phyloP scores from a whole-genome alignment of 2,113 vertebrate genomes.

The Natator depressus region DNA sequence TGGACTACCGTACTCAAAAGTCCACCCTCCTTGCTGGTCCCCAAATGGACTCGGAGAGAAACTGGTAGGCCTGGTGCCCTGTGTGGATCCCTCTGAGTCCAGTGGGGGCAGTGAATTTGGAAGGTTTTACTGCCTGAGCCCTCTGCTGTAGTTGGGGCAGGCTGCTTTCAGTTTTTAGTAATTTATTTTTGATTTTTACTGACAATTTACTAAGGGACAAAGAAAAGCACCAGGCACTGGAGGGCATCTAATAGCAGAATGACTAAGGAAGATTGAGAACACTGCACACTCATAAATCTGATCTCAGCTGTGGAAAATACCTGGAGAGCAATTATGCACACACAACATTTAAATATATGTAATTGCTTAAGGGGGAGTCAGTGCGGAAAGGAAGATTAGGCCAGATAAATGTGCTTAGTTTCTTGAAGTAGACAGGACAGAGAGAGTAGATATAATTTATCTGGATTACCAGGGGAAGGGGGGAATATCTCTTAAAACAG shows the following conservation, averaged over 20 bases:
- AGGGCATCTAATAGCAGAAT: constrained; percentile 7
- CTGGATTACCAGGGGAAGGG: constrained; percentile 3
- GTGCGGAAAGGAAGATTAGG: constrained; percentile 62
- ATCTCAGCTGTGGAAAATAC: constrained; percentile 34
- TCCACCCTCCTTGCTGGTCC: background rate
- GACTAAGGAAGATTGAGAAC: constrained; percentile 38
- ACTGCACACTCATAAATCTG: constrained; percentile 22
- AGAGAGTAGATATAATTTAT: constrained; percentile 26
- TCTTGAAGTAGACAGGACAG: constrained; percentile 29
- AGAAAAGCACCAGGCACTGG: background rate
- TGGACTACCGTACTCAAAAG: background rate
- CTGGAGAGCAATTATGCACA: constrained; percentile 51
- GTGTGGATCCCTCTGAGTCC: background rate
- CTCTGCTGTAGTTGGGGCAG: background rate
- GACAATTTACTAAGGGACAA: constrained; percentile 19
- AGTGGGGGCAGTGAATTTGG: background rate
- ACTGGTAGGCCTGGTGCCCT: background rate
- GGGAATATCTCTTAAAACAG: constrained; percentile 28
- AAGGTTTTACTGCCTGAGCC: background rate
- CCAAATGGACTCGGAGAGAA: background rate
- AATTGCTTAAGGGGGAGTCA: constrained; percentile 62
- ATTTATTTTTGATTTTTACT: background rate
- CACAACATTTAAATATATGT: constrained; percentile 56
- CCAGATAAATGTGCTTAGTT: constrained; percentile 44
- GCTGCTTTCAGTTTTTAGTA: background rate